A percentile compares a stretch with the other conserved stretches of the same genome.
Conservation (phyloP, 2,113 vertebrate species). For the Pyxicephalus adspersus region DNA sequence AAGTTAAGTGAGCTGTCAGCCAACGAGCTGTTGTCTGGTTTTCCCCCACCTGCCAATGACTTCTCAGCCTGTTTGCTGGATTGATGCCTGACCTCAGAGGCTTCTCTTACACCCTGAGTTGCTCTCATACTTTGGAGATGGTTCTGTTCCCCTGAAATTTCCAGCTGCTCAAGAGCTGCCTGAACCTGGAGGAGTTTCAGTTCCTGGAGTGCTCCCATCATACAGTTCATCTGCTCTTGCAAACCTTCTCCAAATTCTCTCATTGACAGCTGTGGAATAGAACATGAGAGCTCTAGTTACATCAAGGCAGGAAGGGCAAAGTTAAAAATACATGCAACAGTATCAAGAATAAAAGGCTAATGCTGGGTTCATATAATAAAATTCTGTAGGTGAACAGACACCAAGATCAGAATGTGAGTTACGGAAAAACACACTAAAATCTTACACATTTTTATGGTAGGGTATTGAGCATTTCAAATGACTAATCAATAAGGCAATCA, state of each 20-base stretch:
- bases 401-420: no score
- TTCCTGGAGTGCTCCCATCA: constrained; percentile 98
- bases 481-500: no score
- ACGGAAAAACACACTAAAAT: no score
- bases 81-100: constrained; percentile 18
- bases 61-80: constrained; percentile 5
- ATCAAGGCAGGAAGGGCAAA: neutral
- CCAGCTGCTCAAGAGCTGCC: constrained; percentile 85
- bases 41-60: accelerated
- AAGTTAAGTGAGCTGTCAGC: accelerated
- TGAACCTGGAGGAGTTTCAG: constrained; percentile 96
- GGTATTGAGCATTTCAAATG: no score
- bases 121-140: constrained; percentile 48
- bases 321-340: no score
- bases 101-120: neutral
- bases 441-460: no score
- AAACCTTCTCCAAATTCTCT: constrained; percentile 95
- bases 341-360: no score
- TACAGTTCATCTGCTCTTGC: constrained; percentile 95
- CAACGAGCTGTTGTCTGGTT: neutral
- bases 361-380: no score
- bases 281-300: constrained; percentile 30
- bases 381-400: no score
- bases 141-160: constrained; percentile 77
- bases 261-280: constrained; percentile 75